A percentile compares a stretch with the other conserved stretches of the same genome.
Evolutionary conservation across 2,113 vertebrate species (phyloP).

Genomic region (Amia ocellicauda): DNA sequence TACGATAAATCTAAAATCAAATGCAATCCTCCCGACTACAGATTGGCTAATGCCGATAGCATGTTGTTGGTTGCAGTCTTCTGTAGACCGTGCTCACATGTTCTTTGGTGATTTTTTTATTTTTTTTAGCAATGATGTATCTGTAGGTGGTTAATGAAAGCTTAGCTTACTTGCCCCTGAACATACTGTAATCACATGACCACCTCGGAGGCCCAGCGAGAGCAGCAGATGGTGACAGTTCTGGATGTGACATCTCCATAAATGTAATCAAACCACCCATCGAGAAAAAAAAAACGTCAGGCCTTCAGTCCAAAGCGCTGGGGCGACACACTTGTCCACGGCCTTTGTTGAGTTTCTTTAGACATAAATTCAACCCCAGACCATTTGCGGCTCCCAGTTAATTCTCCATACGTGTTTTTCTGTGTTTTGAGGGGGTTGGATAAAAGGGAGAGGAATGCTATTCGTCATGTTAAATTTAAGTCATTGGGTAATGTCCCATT

Average conservation of each 20-base stretch:
- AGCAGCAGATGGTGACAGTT: conserved; percentile 52
- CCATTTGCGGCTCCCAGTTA: too few relatives aligned
- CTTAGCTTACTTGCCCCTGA: conserved; percentile 40
- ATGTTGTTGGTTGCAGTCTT: too few relatives aligned
- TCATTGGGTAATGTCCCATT: conserved; percentile 42
- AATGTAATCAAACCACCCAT: conserved; percentile 39
- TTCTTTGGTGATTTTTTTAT: background rate
- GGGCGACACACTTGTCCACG: background rate
- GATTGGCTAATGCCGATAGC: too few relatives aligned
- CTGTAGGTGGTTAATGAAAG: conserved; percentile 35
- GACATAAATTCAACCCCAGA: background rate
- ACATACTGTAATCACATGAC: conserved; percentile 34
- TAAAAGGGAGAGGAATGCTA: conserved; percentile 22
- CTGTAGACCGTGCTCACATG: too few relatives aligned
- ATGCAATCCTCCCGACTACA: too few relatives aligned
- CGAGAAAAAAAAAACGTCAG: conserved; percentile 41
- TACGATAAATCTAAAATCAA: too few relatives aligned
- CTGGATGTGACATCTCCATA: conserved; percentile 50
- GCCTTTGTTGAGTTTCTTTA: background rate
- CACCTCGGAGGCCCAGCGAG: conserved; percentile 38
- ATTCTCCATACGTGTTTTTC: background rate
- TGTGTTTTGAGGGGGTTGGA: background rate
- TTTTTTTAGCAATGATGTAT: background rate
- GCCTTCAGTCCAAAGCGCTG: conserved; percentile 29
- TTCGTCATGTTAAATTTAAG: conserved; percentile 52